Percentiles rank a stretch among this genome's conserved stretches.
These are phyloP conservation scores for Dryoscopus gambensis DNA, from an alignment of 2,113 vertebrate genomes.

Conservation along the genomic window DNA sequence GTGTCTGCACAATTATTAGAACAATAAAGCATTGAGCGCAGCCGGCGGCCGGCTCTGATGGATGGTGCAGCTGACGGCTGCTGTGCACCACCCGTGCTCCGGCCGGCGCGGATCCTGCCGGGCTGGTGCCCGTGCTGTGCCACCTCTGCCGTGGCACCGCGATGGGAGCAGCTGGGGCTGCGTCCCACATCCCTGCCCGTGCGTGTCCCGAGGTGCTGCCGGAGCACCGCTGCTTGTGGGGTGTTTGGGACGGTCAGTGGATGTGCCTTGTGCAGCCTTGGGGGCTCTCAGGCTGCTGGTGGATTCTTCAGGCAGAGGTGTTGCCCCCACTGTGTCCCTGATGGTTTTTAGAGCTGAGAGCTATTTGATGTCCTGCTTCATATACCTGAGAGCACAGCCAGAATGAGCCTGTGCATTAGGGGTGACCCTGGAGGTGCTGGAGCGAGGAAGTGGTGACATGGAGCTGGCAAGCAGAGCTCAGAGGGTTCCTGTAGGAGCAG, in stretches of 20 bases:
- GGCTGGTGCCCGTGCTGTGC: rapidly evolving
- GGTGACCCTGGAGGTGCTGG: neutral
- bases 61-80: neutral
- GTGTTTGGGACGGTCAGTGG: rapidly evolving
- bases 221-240: rapidly evolving
- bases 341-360: neutral
- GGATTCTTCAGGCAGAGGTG: rapidly evolving
- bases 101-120: rapidly evolving
- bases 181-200: rapidly evolving
- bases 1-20: neutral
- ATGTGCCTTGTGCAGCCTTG: rapidly evolving
- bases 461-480: neutral
- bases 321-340: rapidly evolving
- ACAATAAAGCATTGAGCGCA: neutral
- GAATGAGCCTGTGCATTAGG: rapidly evolving
- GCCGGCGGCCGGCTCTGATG: neutral
- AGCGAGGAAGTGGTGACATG: rapidly evolving
- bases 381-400: neutral
- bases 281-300: neutral
- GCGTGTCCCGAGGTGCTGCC: rapidly evolving
- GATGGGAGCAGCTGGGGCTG: rapidly evolving
- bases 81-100: neutral
- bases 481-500: neutral
- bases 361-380: rapidly evolving
- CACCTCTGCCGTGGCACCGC: rapidly evolving